phyloP scores from a whole-genome alignment of 2,113 vertebrate genomes.

The Myotis davidii region DNA sequence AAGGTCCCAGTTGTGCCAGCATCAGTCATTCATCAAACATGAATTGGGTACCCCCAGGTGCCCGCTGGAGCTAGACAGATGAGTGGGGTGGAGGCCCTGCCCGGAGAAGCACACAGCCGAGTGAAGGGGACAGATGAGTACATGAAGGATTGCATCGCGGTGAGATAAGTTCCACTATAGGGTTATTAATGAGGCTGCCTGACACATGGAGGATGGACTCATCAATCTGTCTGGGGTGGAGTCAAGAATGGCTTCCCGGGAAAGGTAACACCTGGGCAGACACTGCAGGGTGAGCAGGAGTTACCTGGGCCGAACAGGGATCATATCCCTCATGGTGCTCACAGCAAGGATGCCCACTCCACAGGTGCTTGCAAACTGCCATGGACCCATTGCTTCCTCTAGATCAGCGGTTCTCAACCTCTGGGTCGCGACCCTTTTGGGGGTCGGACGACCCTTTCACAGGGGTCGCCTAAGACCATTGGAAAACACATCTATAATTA shows the following conservation, averaged over 20 bases:
- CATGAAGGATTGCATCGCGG: neutral
- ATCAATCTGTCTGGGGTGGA: neutral
- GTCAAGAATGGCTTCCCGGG: conserved; percentile 2
- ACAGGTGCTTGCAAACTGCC: neutral
- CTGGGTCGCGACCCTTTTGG: no score
- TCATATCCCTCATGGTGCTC: neutral
- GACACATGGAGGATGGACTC: neutral
- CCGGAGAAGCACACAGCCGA: neutral
- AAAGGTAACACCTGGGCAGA: neutral
- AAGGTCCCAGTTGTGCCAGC: neutral
- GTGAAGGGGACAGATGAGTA: neutral
- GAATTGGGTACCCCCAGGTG: neutral
- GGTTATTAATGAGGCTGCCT: neutral
- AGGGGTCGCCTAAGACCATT: no score
- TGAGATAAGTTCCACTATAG: neutral
- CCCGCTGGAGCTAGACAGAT: neutral
- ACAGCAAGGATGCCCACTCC: neutral
- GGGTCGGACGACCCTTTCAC: no score
- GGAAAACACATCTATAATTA: no score
- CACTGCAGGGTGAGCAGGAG: neutral
- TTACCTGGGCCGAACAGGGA: neutral
- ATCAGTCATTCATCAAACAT: neutral
- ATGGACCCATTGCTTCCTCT: neutral
- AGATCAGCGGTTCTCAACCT: no score
- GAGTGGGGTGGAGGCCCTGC: neutral